phyloP scores from a whole-genome alignment of 2,888 invertebrate species.

The Shargacucullia verbasci region DNA sequence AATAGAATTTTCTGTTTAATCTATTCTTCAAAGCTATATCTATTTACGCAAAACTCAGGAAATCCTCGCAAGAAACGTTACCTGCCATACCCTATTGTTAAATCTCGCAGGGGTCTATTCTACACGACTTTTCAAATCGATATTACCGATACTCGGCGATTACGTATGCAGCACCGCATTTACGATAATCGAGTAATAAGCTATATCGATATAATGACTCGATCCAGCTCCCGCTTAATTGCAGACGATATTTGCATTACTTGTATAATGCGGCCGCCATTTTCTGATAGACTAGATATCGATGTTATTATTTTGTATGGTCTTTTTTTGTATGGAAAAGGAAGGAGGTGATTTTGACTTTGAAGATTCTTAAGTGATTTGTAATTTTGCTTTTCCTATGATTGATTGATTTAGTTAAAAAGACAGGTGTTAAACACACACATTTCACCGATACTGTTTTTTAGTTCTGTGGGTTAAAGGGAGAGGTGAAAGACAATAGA shows the following conservation, averaged over 20 bases:
- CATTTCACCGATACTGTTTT: no score
- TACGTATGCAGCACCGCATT: conserved; percentile 58
- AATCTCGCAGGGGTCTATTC: conserved; percentile 27
- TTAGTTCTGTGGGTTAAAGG: no score
- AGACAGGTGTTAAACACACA: no score
- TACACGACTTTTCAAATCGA: conserved; percentile 47
- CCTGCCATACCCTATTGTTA: conserved; percentile 38
- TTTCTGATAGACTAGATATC: conserved; percentile 41
- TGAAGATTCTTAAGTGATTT: background rate
- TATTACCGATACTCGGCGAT: conserved; percentile 53
- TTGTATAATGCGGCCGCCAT: conserved; percentile 38
- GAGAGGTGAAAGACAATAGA: no score
- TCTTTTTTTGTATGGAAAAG: conserved; percentile 2
- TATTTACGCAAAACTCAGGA: no score
- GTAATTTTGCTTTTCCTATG: no score
- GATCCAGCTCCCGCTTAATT: conserved; percentile 59
- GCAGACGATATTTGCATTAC: conserved; percentile 58
- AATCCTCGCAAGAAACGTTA: background rate
- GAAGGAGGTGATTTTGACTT: conserved; percentile 1
- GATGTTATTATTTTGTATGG: conserved; percentile 38
- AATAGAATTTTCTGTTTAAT: no score
- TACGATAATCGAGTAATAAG: conserved; percentile 63
- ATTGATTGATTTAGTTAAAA: no score
- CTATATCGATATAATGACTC: conserved; percentile 60
- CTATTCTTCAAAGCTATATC: no score